Evolutionary conservation across 1,140 invertebrate genomes (phyloP).

Genomic region (Nixonia krombeini): DNA sequence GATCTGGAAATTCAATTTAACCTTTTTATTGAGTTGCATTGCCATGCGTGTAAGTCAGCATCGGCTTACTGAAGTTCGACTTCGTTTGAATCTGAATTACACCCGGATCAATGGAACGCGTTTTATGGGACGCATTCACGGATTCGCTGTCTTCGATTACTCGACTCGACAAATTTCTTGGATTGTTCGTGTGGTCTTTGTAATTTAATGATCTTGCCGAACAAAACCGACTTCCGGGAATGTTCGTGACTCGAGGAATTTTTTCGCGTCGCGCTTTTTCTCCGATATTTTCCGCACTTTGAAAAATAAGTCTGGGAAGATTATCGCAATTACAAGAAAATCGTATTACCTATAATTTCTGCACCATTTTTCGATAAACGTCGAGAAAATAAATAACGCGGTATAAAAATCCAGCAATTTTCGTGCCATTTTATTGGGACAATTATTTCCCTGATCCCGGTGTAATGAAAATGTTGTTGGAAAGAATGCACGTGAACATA

Average conservation of each 20-base stretch:
- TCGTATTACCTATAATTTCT: too few species aligned
- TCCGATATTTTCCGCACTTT: too few species aligned
- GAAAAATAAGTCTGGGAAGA: too few species aligned
- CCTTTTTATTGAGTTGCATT: slow-evolving; percentile 46
- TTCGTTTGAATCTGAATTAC: slow-evolving; percentile 51
- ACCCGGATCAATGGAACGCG: slow-evolving; percentile 41
- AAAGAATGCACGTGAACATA: background rate
- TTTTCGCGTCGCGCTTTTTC: too few species aligned
- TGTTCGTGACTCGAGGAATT: too few species aligned
- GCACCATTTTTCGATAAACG: too few species aligned
- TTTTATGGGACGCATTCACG: slow-evolving; percentile 37
- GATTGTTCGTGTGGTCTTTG: slow-evolving; percentile 41
- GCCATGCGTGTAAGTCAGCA: slow-evolving; percentile 45
- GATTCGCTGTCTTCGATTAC: slow-evolving; percentile 33
- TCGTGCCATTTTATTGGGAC: background rate
- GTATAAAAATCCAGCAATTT: background rate
- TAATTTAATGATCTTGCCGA: slow-evolving; percentile 32
- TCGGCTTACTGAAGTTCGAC: slow-evolving; percentile 44
- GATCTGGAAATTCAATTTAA: slow-evolving; percentile 50
- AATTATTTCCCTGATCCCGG: too few species aligned
- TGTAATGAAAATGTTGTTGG: background rate
- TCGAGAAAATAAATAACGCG: too few species aligned
- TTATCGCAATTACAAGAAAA: too few species aligned
- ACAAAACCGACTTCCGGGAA: too few species aligned
- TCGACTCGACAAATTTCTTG: slow-evolving; percentile 39